Base-by-base conservation (phyloP, 1,140 invertebrate species). In the Drosophila busckii region DNA sequence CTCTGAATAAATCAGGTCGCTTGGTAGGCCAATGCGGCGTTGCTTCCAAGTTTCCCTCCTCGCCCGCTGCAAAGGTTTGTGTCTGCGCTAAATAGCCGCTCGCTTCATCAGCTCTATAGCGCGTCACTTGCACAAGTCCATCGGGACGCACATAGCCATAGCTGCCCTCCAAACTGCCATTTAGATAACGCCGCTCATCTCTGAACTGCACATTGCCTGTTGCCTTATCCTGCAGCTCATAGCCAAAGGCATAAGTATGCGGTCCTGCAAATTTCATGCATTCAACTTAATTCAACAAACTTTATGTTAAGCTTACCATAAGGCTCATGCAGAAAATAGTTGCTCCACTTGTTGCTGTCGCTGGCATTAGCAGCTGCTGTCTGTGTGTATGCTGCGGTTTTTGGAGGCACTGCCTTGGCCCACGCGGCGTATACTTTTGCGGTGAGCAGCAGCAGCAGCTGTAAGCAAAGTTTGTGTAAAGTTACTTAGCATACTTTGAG, bases 161-260 rank as follows among this genome's bases (percentile, higher is more conserved):
- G 54, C 89, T 91, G 1, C 92, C 93, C 3, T 88, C 88, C 0
- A 93, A 90, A 10, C 91, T 93, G 16, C 92, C 92, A 73, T 94
- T 93, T 1, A 89, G 68, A 35, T 89, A 89, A 19, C 90, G 88
- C 58, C 92, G 89, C 71, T 94, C 93, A 46, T 89, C 89, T 1
- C 92, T 88, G 50, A 91, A 93, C 67, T 94, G 93, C 3, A 89
- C 87, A 59, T 93, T 93, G 2, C 90, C 89, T 1, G 89, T 90
- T 3, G 80, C 62, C 2, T 90, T 86, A 68, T 93, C 91, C n/a
- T 90, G 88, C 2, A 93, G 84, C 41, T 93, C 91, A 68, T 93
- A 93, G 8, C 92, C 91, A 78, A 92, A 93, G 6, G 90, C 88
- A 69, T 93, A 93, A 1, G 91, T 91, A 9, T 91, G 91, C 7